phyloP scores from a whole-genome alignment of 2,888 invertebrate genomes.

The Cataglyphis cursor region DNA sequence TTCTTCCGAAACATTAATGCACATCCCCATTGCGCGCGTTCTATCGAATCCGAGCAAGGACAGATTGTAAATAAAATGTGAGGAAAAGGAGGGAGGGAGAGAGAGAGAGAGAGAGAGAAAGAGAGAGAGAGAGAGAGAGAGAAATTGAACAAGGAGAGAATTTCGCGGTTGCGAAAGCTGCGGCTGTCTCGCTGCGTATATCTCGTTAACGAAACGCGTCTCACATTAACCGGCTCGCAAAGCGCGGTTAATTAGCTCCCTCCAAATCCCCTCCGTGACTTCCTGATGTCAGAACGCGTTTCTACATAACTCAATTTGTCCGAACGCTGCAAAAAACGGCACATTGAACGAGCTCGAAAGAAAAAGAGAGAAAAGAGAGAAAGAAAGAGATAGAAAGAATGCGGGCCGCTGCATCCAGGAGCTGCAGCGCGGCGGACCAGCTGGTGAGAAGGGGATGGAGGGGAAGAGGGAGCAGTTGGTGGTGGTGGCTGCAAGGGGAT shows the following conservation, averaged over 20 bases:
- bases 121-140: background rate
- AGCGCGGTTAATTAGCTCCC: constrained; percentile 69
- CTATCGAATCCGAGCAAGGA: background rate
- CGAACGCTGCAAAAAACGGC: constrained; percentile 55
- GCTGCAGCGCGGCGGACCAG: constrained; percentile 19
- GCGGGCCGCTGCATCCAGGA: constrained; percentile 41
- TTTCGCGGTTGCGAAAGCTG: constrained; percentile 1
- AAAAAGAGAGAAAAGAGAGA: constrained; percentile 8
- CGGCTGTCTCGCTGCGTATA: background rate
- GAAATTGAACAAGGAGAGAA: background rate
- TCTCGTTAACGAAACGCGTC: constrained; percentile 45
- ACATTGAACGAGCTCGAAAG: constrained; percentile 22
- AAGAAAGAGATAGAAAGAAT: constrained; percentile 15
- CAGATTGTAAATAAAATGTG: constrained; percentile 22
- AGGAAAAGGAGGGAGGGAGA: too few species aligned
- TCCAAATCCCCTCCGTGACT: constrained; percentile 54
- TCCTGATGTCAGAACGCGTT: constrained; percentile 65
- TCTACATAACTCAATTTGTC: constrained; percentile 71
- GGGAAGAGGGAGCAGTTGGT: constrained; percentile 25
- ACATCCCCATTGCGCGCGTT: background rate
- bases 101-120: too few species aligned
- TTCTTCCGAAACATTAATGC: background rate
- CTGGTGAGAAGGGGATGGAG: background rate
- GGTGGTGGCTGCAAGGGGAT: constrained; percentile 33
- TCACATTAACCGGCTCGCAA: constrained; percentile 9